Percentiles rank a stretch among this genome's conserved stretches.
Conservation (phyloP, 2,797 vertebrate genomes). For the Chaunax sp. region DNA sequence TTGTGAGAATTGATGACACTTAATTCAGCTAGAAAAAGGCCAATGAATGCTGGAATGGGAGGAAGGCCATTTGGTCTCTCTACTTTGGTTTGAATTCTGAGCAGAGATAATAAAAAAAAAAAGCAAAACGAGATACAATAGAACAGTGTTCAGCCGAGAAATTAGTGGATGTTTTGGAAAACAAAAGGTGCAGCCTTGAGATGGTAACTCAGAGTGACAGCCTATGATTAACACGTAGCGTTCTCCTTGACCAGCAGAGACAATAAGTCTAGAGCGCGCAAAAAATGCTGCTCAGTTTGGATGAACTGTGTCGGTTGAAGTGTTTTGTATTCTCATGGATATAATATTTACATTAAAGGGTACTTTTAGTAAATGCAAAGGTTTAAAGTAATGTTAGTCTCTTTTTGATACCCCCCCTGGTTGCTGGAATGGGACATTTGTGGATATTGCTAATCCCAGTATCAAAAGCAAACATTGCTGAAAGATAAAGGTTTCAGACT, state of each 20-base stretch:
- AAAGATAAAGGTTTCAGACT: too few relatives aligned
- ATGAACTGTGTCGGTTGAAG: slow-evolving; percentile 2
- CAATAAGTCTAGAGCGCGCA: slow-evolving; percentile 65
- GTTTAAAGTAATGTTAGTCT: slow-evolving; percentile 1
- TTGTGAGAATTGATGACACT: slow-evolving; percentile 41
- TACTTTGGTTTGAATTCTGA: slow-evolving; percentile 37
- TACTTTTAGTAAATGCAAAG: background rate
- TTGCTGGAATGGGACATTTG: slow-evolving; percentile 3
- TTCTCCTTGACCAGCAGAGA: slow-evolving; percentile 71
- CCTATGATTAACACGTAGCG: slow-evolving; percentile 69
- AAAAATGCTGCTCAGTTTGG: slow-evolving; percentile 47
- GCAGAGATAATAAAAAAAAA: slow-evolving; percentile 40
- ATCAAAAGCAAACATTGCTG: too few relatives aligned
- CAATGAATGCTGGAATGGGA: slow-evolving; percentile 23
- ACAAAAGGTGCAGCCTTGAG: slow-evolving; percentile 81
- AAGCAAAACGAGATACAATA: slow-evolving; percentile 41
- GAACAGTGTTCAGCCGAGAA: slow-evolving; percentile 66
- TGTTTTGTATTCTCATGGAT: background rate
- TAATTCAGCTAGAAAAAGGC: slow-evolving; percentile 43
- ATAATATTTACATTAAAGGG: background rate
- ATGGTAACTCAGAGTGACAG: slow-evolving; percentile 77
- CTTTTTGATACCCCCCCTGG: background rate
- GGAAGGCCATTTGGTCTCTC: slow-evolving; percentile 35
- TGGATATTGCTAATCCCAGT: too few relatives aligned
- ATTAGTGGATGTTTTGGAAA: slow-evolving; percentile 76